Evolutionary conservation across 2,797 vertebrate species (phyloP).

Genomic region (Anabacerthia variegaticeps): DNA sequence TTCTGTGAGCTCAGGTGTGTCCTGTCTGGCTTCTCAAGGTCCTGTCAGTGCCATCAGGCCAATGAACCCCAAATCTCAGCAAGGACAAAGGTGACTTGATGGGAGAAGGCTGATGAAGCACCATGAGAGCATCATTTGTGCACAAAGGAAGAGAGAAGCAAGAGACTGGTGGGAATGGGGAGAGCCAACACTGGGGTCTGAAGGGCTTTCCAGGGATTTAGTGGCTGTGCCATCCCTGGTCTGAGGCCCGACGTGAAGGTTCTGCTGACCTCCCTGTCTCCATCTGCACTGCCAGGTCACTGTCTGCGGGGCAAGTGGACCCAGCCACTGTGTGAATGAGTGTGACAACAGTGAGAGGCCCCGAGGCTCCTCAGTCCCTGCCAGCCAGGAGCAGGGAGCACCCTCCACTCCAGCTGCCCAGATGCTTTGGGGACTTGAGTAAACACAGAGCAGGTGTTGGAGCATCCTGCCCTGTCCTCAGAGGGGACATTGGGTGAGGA

Average conservation of each 20-base stretch:
- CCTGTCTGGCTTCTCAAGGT: not conserved
- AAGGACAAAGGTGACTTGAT: not conserved
- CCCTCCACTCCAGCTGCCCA: not conserved
- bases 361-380: not conserved
- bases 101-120: not conserved
- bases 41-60: not conserved
- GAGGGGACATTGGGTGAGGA: not conserved
- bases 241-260: not conserved
- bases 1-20: not conserved
- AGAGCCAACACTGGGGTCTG: not conserved
- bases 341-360: accelerated
- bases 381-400: not conserved
- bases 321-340: accelerated
- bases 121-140: accelerated
- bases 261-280: not conserved
- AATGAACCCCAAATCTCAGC: accelerated
- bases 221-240: not conserved
- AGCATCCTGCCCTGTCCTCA: not conserved
- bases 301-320: not conserved
- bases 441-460: not conserved
- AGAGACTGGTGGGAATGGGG: not conserved
- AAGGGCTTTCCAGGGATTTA: not conserved
- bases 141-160: not conserved
- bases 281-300: accelerated
- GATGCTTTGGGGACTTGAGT: not conserved